Conservation (phyloP, 2,888 invertebrate species). For the Stenichneumon culpator region DNA sequence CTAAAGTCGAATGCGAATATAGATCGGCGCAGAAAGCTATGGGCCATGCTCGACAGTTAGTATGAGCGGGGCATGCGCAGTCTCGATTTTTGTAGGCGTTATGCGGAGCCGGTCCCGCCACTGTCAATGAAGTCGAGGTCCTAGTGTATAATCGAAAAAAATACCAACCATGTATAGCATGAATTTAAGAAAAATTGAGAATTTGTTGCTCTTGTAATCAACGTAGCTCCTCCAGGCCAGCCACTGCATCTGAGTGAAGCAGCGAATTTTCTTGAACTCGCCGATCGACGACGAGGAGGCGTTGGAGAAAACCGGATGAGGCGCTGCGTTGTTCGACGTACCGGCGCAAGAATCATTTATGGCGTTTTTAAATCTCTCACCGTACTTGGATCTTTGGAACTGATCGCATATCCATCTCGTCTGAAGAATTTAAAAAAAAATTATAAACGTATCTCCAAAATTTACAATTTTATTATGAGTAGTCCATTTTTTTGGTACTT, state of each 20-base stretch:
- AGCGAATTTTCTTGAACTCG: constrained; percentile 86
- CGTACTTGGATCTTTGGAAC: constrained; percentile 86
- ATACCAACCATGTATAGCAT: constrained; percentile 87
- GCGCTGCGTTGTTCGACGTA: constrained; percentile 42
- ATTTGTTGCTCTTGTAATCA: constrained; percentile 89
- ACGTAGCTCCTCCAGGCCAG: constrained; percentile 90
- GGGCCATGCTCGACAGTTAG: no score
- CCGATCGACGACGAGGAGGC: constrained; percentile 81
- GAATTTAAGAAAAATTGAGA: constrained; percentile 88
- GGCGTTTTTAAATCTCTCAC: constrained; percentile 71
- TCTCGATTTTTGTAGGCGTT: no score
- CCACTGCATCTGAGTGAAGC: constrained; percentile 89
- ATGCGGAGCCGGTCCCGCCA: no score
- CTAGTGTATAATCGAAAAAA: constrained; percentile 2
- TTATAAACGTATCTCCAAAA: neutral
- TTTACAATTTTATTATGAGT: constrained; percentile 23
- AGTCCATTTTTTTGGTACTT: constrained; percentile 24
- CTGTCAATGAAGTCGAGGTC: no score
- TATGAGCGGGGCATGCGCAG: no score
- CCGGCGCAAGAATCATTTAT: constrained; percentile 72
- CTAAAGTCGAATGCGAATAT: no score
- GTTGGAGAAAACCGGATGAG: constrained; percentile 73
- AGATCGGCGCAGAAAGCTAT: no score
- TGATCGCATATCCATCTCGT: constrained; percentile 87
- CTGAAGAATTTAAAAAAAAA: constrained; percentile 76